Evolutionary conservation across 1,140 invertebrate genomes (phyloP).

Genomic region (Ostrea edulis): DNA sequence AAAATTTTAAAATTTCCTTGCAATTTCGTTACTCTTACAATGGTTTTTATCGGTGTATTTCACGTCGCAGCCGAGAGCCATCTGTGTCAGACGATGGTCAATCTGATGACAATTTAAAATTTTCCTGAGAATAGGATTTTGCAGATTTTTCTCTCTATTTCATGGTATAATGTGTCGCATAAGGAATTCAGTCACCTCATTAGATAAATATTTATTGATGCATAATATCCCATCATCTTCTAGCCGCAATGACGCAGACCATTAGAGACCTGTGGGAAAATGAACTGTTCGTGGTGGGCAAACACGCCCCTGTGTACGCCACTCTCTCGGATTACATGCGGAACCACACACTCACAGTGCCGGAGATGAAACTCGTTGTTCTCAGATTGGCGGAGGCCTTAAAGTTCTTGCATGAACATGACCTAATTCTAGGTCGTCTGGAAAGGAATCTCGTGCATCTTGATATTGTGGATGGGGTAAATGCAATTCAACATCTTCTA

Average conservation of each 20-base stretch:
- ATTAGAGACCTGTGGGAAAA: neutral
- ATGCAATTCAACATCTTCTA: neutral
- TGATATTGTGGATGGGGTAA: neutral
- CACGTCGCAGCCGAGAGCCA: no score
- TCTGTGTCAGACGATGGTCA: no score
- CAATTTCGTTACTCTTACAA: no score
- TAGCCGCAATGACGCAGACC: neutral
- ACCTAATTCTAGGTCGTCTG: conserved; percentile 1
- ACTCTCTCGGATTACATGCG: conserved; percentile 35
- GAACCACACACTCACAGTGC: neutral
- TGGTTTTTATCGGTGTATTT: no score
- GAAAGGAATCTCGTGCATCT: neutral
- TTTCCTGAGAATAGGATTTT: neutral
- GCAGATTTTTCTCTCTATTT: no score
- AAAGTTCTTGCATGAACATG: conserved; percentile 35
- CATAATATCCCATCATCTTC: neutral
- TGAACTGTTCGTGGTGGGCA: neutral
- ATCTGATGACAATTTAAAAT: no score
- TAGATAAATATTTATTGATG: neutral
- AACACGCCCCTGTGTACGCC: neutral
- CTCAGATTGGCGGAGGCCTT: neutral
- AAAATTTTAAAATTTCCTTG: no score
- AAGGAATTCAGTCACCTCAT: neutral
- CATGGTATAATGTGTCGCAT: neutral
- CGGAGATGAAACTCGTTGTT: conserved; percentile 9